A percentile compares a stretch with the other conserved stretches of the same genome.
Conservation (phyloP, 2,888 invertebrate species). For the Cremastinae sp. region DNA sequence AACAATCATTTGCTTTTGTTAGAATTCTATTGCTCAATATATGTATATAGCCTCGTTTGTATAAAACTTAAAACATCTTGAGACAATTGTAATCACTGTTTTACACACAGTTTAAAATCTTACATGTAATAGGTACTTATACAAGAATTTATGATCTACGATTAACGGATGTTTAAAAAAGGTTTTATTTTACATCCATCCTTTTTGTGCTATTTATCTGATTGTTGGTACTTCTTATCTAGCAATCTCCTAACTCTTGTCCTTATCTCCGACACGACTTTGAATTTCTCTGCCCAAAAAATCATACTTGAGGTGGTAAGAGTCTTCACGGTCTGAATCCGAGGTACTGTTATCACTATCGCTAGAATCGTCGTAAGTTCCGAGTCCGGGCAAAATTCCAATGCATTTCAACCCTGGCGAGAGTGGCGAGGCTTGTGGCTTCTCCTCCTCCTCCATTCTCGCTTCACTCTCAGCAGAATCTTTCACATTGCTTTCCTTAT, state of each 20-base stretch:
- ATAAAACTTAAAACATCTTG: constrained; percentile 36
- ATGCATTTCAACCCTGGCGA: constrained; percentile 83
- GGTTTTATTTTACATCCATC: constrained; percentile 54
- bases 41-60: constrained; percentile 34
- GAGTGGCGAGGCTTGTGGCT: constrained; percentile 32
- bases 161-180: constrained; percentile 47
- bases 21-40: constrained; percentile 34
- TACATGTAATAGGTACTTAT: constrained; percentile 19
- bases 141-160: constrained; percentile 31
- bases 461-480: constrained; percentile 74
- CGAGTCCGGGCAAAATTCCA: constrained; percentile 92
- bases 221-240: constrained; percentile 12
- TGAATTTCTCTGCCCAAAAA: constrained; percentile 79
- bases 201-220: constrained; percentile 22
- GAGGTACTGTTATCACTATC: constrained; percentile 86
- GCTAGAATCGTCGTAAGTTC: constrained; percentile 88
- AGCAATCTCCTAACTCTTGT: constrained; percentile 66
- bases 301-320: constrained; percentile 75
- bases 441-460: constrained; percentile 64
- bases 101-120: constrained; percentile 24
- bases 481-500: constrained; percentile 78
- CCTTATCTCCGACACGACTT: constrained; percentile 69
- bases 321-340: constrained; percentile 83
- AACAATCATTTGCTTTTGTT: constrained; percentile 16
- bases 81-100: constrained; percentile 28